Base-by-base conservation (phyloP, 2,888 invertebrate genomes). In the Hypomecis atomaria region DNA sequence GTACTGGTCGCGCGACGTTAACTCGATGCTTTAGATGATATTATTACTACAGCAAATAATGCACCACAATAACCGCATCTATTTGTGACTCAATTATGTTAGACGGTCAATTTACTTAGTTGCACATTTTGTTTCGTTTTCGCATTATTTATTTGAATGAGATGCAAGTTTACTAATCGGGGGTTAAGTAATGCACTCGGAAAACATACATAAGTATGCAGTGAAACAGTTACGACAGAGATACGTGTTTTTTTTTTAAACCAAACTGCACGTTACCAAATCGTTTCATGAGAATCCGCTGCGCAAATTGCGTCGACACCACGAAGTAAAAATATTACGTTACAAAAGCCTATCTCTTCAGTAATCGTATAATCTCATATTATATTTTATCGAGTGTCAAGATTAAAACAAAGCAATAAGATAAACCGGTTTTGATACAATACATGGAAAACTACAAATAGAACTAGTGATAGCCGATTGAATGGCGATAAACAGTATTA, bases 1-100 rank as follows among this genome's bases (percentile, higher is more conserved):
- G 80, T 74, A 82, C 80, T 81, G 76, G 80, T 79, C 79, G 72
- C 67, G 74, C 79, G 73, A 77, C 78, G 78, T 77, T 79, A 75
- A 78, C 77, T 72, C 77, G 75, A 81, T 72, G 78, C 75, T 79
- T 74, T 70, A 72, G 69, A 76, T 71, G 66, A 71, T 74, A 71
- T 69, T 75, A 55, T 45, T 53, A 65, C 44, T 62, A 44, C 23
- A 58, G 37, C 52, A 42, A 66, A 59, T 55, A 52, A 45, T 58
- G 23, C n/a, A 55, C 43, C 13, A 38, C 57, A 6, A 45, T 40
- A 34, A 44, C 9, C 23, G n/a, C 37, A 9, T 33, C 10, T 42
- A 37, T 33, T 49, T 13, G 43, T 9, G 37, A 43, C 42, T 58
- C 42, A 47, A 47, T 55, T 61, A 45, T 56, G 40, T 52, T 42